Conservation (phyloP, 2,797 vertebrate species). For the Danio kyathit region DNA sequence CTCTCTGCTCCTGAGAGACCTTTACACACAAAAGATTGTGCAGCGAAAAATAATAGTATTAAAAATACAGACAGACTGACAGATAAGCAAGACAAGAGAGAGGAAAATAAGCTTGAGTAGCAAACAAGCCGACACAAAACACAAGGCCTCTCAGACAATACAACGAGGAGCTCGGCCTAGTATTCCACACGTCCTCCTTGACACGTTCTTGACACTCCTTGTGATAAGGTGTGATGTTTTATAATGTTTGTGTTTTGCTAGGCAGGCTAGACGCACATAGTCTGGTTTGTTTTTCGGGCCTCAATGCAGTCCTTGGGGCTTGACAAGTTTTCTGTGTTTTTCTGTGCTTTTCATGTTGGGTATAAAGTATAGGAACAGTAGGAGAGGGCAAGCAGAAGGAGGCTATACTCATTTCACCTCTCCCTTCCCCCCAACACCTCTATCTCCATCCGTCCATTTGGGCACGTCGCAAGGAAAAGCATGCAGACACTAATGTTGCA, state of each 20-base stretch:
- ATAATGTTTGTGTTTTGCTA: constrained; percentile 60
- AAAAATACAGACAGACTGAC: constrained; percentile 43
- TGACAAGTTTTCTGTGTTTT: constrained; percentile 53
- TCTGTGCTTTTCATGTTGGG: constrained; percentile 39
- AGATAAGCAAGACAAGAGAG: constrained; percentile 33
- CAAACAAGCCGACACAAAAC: constrained; percentile 59
- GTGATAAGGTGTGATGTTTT: constrained; percentile 61
- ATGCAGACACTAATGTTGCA: constrained; percentile 74
- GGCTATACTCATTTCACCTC: constrained; percentile 54
- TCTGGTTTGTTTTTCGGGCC: constrained; percentile 53
- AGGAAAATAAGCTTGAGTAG: constrained; percentile 39
- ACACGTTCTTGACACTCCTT: constrained; percentile 61
- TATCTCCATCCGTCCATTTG: constrained; percentile 43
- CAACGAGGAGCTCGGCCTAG: constrained; percentile 42
- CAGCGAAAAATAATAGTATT: constrained; percentile 42
- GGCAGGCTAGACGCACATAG: constrained; percentile 51
- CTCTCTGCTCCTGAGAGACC: constrained; percentile 63
- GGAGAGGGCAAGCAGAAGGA: constrained; percentile 52
- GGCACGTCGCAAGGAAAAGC: constrained; percentile 68
- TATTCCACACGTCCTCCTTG: constrained; percentile 51
- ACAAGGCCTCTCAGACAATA: constrained; percentile 45
- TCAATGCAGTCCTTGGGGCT: constrained; percentile 55
- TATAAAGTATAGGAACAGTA: constrained; percentile 35
- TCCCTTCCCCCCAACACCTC: constrained; percentile 1
- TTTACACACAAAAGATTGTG: constrained; percentile 30